Evolutionary conservation across 2,888 invertebrate species (phyloP).

Genomic region (Campoplex capitator): DNA sequence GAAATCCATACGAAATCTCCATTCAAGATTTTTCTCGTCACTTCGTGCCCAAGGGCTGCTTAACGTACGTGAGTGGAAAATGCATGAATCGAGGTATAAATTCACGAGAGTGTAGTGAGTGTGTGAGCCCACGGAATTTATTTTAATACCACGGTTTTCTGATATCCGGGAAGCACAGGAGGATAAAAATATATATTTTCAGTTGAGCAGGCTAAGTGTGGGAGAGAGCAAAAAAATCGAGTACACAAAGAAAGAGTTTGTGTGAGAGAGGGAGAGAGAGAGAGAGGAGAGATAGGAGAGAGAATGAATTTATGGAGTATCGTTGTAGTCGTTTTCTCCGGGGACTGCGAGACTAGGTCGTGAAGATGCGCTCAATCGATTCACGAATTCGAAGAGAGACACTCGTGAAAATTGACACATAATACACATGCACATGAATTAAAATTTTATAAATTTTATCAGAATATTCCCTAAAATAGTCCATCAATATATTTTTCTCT

Average conservation of each 20-base stretch:
- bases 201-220: conserved; percentile 29
- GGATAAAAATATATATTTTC: conserved; percentile 60
- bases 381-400: conserved; percentile 38
- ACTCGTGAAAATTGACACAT: conserved; percentile 38
- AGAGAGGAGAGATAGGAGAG: conserved; percentile 30
- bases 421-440: not conserved
- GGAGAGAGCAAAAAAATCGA: conserved; percentile 2
- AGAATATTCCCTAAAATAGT: not conserved
- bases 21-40: conserved; percentile 30
- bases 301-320: conserved; percentile 57
- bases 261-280: not conserved
- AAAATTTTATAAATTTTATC: not conserved
- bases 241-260: not conserved
- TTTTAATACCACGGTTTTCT: conserved; percentile 62
- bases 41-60: conserved; percentile 14
- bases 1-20: conserved; percentile 5
- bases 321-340: conserved; percentile 47
- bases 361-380: conserved; percentile 63
- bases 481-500: not conserved
- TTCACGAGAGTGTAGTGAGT: not conserved
- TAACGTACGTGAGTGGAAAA: conserved; percentile 12
- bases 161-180: conserved; percentile 58
- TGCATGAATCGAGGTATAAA: conserved; percentile 32
- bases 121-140: conserved; percentile 51
- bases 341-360: conserved; percentile 58